Evolutionary conservation across 2,113 vertebrate species (phyloP).

Genomic region (Diadophis punctatus): DNA sequence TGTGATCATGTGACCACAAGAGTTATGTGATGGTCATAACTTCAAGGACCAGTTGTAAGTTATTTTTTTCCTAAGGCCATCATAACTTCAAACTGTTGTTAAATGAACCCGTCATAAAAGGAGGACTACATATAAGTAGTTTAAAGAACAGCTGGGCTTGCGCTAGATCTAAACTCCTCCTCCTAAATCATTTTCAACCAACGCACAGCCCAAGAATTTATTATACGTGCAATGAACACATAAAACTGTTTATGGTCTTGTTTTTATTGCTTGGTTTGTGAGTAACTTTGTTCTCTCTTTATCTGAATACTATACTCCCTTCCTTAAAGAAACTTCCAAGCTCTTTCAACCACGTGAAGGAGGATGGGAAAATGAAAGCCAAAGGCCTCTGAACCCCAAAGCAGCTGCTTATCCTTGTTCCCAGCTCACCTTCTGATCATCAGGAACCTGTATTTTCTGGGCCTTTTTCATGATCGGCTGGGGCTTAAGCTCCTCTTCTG

Average conservation of each 20-base stretch:
- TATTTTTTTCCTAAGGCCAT: too few species aligned
- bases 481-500: slow-evolving; percentile 86
- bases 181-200: not conserved
- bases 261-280: not conserved
- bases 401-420: not conserved
- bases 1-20: too few species aligned
- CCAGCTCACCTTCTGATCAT: slow-evolving; percentile 81
- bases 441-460: slow-evolving; percentile 84
- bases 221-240: not conserved
- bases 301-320: not conserved
- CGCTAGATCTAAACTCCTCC: not conserved
- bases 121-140: too few species aligned
- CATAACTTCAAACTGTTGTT: too few species aligned
- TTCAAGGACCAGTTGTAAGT: too few species aligned
- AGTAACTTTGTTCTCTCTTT: not conserved
- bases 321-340: not conserved
- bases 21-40: too few species aligned
- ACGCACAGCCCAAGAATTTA: not conserved
- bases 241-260: not conserved
- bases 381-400: not conserved
- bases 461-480: slow-evolving; percentile 94
- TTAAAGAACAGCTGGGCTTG: not conserved
- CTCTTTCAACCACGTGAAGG: not conserved
- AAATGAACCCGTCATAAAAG: too few species aligned
- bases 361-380: not conserved